These are phyloP conservation scores for Misgurnus mizolepis DNA, from an alignment of 2,113 vertebrate genomes.

Conservation along the genomic window DNA sequence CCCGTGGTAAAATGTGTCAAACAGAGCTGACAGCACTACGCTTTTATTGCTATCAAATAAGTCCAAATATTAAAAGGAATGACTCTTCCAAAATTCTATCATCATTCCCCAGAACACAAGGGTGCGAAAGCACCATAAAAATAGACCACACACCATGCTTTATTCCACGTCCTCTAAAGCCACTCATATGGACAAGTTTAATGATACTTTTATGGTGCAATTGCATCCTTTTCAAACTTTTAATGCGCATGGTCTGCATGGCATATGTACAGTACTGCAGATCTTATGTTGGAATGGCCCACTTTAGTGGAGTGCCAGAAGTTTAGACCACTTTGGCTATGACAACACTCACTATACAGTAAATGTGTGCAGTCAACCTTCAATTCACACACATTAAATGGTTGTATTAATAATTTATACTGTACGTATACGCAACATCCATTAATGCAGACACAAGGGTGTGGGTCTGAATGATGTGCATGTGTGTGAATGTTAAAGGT, in stretches of 20 bases:
- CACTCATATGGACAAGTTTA: too few species aligned
- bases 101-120: too few species aligned
- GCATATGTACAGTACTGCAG: background rate
- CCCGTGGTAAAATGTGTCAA: background rate
- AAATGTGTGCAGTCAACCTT: constrained; percentile 29
- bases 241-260: constrained; percentile 3
- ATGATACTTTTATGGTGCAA: too few species aligned
- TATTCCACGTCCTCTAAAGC: too few species aligned
- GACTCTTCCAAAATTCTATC: too few species aligned
- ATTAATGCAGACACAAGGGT: constrained; percentile 45
- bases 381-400: constrained; percentile 31
- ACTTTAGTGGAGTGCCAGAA: constrained; percentile 30
- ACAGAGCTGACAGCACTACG: background rate
- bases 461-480: constrained; percentile 48
- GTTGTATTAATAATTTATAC: constrained; percentile 54
- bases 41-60: background rate
- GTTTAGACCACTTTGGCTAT: constrained; percentile 15
- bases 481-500: constrained; percentile 48
- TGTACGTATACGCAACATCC: constrained; percentile 20
- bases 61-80: background rate
- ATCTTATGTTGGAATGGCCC: constrained; percentile 37
- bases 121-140: too few species aligned
- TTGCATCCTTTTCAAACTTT: background rate
- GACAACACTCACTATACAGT: constrained; percentile 37
- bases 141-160: too few species aligned